These are phyloP conservation scores for Lutjanus argentimaculatus DNA, from an alignment of 2,797 vertebrate species.

Conservation along the genomic window DNA sequence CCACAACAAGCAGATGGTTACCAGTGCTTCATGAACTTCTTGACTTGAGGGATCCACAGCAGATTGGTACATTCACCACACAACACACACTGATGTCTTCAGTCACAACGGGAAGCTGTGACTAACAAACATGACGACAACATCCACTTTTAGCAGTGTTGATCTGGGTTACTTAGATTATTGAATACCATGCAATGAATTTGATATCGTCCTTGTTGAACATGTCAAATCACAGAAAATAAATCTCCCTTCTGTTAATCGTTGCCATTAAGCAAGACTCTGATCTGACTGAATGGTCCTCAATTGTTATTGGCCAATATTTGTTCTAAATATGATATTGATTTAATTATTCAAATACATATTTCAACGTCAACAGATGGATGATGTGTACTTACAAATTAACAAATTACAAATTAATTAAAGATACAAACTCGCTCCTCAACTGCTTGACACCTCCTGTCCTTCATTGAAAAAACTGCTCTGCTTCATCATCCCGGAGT, in stretches of 20 bases:
- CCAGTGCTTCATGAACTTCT: conserved; percentile 97
- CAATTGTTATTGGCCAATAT: too few relatives aligned
- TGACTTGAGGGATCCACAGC: conserved; percentile 94
- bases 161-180: not conserved
- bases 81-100: not conserved
- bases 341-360: too few relatives aligned
- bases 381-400: too few relatives aligned
- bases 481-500: too few relatives aligned
- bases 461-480: too few relatives aligned
- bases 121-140: not conserved
- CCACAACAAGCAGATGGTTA: conserved; percentile 99
- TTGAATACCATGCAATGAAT: not conserved
- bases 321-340: too few relatives aligned
- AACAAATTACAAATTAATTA: too few relatives aligned
- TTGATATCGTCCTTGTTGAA: not conserved
- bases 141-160: not conserved
- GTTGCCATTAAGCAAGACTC: too few relatives aligned
- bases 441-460: too few relatives aligned
- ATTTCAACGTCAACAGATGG: too few relatives aligned
- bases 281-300: too few relatives aligned
- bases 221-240: not conserved
- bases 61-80: conserved; percentile 88
- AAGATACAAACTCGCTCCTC: too few relatives aligned
- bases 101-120: not conserved
- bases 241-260: not conserved